Evolutionary conservation across 2,797 vertebrate species (phyloP).

Genomic region (Discoglossus pictus): DNA sequence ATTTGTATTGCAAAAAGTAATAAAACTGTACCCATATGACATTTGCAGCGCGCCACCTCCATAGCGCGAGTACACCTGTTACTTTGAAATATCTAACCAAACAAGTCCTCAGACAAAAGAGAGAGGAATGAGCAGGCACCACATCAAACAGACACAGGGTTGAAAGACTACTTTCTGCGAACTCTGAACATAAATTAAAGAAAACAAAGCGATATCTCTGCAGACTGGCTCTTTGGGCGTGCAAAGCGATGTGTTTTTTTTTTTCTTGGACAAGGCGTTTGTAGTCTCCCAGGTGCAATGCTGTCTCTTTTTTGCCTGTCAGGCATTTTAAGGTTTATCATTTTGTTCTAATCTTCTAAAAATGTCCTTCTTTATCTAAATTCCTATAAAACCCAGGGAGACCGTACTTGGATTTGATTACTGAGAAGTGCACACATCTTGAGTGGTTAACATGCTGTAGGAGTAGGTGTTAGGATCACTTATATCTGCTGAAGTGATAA

Average conservation of each 20-base stretch:
- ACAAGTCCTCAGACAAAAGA: conserved; percentile 54
- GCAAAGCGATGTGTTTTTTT: conserved; percentile 37
- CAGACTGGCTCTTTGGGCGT: conserved; percentile 28
- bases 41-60: conserved; percentile 53
- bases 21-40: conserved; percentile 46
- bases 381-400: conserved; percentile 41
- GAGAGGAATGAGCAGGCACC: conserved; percentile 45
- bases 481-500: too few relatives aligned
- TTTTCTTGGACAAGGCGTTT: conserved; percentile 48
- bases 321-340: conserved; percentile 52
- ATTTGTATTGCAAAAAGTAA: too few relatives aligned
- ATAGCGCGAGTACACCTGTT: conserved; percentile 60
- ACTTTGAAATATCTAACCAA: conserved; percentile 52
- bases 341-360: conserved; percentile 52
- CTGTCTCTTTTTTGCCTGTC: conserved; percentile 46
- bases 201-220: conserved; percentile 28
- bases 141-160: conserved; percentile 55
- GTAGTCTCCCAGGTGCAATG: conserved; percentile 55
- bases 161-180: conserved; percentile 43
- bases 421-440: too few relatives aligned
- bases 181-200: conserved; percentile 37
- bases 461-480: too few relatives aligned
- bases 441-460: too few relatives aligned
- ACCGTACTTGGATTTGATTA: not conserved
- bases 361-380: conserved; percentile 57